Conservation (phyloP, 2,113 vertebrate species). For the Mesitornis unicolor region DNA sequence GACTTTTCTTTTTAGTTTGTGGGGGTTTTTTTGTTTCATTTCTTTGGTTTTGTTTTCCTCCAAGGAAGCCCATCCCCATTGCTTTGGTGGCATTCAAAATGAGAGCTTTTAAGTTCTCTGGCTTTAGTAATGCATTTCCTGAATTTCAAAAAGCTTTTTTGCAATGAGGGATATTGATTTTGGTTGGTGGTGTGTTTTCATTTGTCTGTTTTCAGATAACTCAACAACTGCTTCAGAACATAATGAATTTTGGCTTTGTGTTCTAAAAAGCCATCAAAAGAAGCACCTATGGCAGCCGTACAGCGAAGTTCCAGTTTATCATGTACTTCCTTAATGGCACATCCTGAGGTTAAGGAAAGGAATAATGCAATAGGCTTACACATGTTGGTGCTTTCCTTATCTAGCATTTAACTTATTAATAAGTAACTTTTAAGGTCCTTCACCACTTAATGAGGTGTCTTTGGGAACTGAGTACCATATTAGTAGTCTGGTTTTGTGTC, state of each 20-base stretch:
- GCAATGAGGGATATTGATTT: not conserved
- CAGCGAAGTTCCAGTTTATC: not conserved
- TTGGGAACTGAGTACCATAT: not conserved
- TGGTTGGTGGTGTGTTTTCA: constrained; percentile 8
- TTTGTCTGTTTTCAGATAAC: constrained; percentile 19
- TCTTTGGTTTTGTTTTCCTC: not conserved
- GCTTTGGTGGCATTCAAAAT: not conserved
- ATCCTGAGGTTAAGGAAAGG: not conserved
- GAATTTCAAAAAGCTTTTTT: not conserved
- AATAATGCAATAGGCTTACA: not conserved
- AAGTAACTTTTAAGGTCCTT: not conserved
- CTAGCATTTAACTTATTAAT: not conserved
- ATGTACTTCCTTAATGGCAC: not conserved
- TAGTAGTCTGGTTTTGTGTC: not conserved
- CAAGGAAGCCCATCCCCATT: not conserved
- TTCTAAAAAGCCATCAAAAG: not conserved
- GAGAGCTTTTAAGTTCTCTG: not conserved
- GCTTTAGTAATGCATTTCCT: not conserved
- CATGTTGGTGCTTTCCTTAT: not conserved
- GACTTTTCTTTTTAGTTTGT: not conserved
- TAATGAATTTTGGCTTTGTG: not conserved
- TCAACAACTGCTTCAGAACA: not conserved
- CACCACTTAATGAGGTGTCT: not conserved
- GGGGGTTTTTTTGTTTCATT: not conserved
- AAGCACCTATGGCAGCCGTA: not conserved